Conservation (phyloP, 2,888 invertebrate genomes). For the Unio delphinus region DNA sequence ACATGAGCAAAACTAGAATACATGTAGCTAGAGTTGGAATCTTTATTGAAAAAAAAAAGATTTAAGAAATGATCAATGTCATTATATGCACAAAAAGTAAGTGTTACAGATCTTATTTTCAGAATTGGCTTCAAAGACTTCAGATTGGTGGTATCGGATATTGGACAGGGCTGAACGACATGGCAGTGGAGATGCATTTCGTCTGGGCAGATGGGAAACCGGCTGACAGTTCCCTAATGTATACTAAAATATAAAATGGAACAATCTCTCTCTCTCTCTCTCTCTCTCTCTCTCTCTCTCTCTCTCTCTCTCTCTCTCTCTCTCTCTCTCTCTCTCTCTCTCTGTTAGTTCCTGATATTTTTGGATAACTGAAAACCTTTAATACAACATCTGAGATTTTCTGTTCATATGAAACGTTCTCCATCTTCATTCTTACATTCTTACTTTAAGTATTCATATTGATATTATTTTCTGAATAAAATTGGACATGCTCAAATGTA, state of each 20-base stretch:
- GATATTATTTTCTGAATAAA: too few species aligned
- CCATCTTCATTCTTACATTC: conserved; percentile 4
- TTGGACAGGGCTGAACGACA: conserved; percentile 38
- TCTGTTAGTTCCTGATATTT: too few species aligned
- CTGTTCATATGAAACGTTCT: conserved; percentile 21
- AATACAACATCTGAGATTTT: conserved; percentile 18
- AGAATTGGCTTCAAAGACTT: conserved; percentile 25
- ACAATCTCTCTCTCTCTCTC: too few species aligned
- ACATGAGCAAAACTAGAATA: background rate
- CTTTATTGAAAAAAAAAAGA: background rate
- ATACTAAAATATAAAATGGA: background rate
- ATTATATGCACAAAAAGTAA: too few species aligned
- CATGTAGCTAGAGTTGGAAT: background rate
- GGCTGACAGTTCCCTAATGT: conserved; percentile 14
- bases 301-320: background rate
- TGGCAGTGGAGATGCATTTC: conserved; percentile 24
- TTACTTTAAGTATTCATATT: too few species aligned
- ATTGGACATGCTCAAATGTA: too few species aligned
- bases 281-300: background rate
- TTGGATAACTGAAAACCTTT: too few species aligned
- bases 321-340: too few species aligned
- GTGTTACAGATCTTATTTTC: background rate
- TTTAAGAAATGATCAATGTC: too few species aligned
- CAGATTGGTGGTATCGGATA: conserved; percentile 16
- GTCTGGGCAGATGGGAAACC: conserved; percentile 21